These are phyloP conservation scores for Sebastes glaucus DNA, from an alignment of 2,797 vertebrate genomes.

Conservation along the genomic window DNA sequence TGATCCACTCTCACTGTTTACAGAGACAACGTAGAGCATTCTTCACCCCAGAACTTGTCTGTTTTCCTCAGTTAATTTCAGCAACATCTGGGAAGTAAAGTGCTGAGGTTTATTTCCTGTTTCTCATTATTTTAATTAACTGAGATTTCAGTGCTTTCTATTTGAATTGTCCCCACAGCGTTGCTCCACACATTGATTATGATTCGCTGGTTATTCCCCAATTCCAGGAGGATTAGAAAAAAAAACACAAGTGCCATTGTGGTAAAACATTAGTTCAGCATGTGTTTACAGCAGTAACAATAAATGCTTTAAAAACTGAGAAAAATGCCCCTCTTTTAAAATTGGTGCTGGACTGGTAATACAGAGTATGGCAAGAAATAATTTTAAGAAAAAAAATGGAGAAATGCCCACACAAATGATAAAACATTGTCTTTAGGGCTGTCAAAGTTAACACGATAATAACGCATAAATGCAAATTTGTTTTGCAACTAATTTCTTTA, in stretches of 20 bases:
- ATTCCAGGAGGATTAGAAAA: constrained; percentile 59
- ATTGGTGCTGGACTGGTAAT: not conserved
- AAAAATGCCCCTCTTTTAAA: constrained; percentile 15
- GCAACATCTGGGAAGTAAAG: constrained; percentile 49
- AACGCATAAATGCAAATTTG: too few relatives aligned
- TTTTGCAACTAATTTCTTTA: too few relatives aligned
- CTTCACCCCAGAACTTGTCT: not conserved
- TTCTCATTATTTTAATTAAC: constrained; percentile 63
- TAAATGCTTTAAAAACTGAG: constrained; percentile 29
- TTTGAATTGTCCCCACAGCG: constrained; percentile 47
- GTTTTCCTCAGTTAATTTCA: constrained; percentile 29
- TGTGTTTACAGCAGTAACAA: constrained; percentile 39
- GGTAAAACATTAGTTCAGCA: constrained; percentile 43
- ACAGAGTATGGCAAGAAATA: not conserved
- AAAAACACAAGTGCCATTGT: constrained; percentile 56
- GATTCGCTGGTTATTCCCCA: constrained; percentile 57
- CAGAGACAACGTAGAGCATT: not conserved
- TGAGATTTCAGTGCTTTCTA: constrained; percentile 40
- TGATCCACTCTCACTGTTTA: constrained; percentile 36
- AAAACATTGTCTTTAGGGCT: not conserved
- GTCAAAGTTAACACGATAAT: too few relatives aligned
- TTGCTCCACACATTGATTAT: constrained; percentile 31
- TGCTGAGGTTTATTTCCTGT: constrained; percentile 44
- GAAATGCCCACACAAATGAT: not conserved
- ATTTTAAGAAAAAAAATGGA: not conserved